A percentile compares a stretch with the other conserved stretches of the same genome.
Conservation (phyloP, 2,888 invertebrate genomes). For the Papilio protenor region DNA sequence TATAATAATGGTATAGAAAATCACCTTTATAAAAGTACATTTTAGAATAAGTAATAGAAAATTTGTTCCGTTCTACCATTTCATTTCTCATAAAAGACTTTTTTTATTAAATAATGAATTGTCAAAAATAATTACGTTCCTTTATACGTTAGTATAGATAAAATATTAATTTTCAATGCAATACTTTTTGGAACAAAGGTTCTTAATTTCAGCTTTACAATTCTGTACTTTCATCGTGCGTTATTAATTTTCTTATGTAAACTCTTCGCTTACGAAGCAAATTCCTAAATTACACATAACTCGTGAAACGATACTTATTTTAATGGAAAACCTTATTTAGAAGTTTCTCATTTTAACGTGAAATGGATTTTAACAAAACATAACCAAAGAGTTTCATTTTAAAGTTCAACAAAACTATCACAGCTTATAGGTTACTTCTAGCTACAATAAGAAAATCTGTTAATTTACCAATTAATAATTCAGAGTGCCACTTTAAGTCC, state of each 20-base stretch:
- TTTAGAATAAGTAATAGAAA: too few relatives aligned
- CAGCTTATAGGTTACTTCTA: too few relatives aligned
- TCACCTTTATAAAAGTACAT: too few relatives aligned
- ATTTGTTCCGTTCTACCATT: too few relatives aligned
- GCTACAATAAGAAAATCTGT: too few relatives aligned
- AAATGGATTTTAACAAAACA: background rate
- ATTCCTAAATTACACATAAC: conserved; percentile 26
- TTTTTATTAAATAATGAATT: too few relatives aligned
- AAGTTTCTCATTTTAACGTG: background rate
- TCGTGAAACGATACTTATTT: background rate
- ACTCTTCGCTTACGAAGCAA: conserved; percentile 21
- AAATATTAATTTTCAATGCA: background rate
- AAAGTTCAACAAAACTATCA: too few relatives aligned
- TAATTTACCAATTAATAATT: background rate
- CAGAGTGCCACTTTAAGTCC: background rate
- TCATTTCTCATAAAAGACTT: too few relatives aligned
- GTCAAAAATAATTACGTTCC: background rate
- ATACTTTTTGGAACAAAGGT: conserved; percentile 29
- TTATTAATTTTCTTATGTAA: conserved; percentile 31
- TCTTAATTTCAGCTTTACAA: background rate
- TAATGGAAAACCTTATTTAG: conserved; percentile 7
- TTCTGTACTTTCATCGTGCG: conserved; percentile 28
- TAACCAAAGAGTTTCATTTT: background rate
- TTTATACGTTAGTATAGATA: background rate
- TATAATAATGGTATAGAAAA: too few relatives aligned